Percentiles rank a stretch among this genome's conserved stretches.
These are phyloP conservation scores for Cryptomyrus ogoouensis DNA, from an alignment of 2,113 vertebrate genomes.

Conservation along the genomic window DNA sequence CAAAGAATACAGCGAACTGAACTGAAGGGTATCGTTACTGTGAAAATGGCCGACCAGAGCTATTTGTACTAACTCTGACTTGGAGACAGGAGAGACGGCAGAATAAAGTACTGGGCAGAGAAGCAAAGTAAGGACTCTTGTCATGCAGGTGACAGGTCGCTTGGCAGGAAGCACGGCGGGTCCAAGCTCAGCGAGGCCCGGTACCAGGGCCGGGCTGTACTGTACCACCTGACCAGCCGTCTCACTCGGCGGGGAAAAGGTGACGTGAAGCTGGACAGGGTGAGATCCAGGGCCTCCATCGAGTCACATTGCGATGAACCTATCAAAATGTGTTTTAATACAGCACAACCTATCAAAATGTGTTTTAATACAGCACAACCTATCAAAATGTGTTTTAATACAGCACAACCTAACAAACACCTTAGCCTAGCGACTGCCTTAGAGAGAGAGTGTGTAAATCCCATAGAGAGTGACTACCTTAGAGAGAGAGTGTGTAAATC, in stretches of 20 bases:
- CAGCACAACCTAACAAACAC: no score
- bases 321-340: no score
- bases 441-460: neutral
- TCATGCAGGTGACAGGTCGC: slow-evolving; percentile 62
- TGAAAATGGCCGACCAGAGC: neutral
- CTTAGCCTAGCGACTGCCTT: no score
- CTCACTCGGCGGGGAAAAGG: slow-evolving; percentile 64
- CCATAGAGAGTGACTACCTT: no score
- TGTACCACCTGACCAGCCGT: slow-evolving; percentile 74
- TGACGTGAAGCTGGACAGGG: slow-evolving; percentile 2
- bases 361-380: no score
- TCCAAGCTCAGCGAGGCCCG: slow-evolving; percentile 67
- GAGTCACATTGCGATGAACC: no score
- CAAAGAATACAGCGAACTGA: no score
- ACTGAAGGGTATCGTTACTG: neutral
- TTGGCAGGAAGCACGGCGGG: slow-evolving; percentile 60
- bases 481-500: neutral
- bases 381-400: no score
- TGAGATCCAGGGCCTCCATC: neutral
- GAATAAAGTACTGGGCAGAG: neutral
- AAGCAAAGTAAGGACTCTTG: slow-evolving; percentile 17
- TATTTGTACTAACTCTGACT: neutral
- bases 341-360: no score
- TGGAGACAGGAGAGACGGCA: neutral
- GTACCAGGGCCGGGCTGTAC: slow-evolving; percentile 68